These are phyloP conservation scores for Tyto alba DNA, from an alignment of 2,113 vertebrate genomes.

Conservation along the genomic window DNA sequence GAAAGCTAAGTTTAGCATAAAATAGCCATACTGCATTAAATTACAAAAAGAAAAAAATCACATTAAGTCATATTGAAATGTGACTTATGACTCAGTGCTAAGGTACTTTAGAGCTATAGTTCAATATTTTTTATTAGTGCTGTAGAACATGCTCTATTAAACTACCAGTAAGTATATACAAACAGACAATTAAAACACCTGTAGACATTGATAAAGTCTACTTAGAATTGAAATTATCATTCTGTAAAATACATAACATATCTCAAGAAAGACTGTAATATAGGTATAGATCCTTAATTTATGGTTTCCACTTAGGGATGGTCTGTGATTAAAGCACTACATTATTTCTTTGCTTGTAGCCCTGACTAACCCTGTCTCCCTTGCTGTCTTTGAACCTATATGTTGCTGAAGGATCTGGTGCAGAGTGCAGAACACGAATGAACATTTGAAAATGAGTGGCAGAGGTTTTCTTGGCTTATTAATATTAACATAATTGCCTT, in stretches of 20 bases:
- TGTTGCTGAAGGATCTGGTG: not conserved
- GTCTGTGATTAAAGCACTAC: not conserved
- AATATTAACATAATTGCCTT: not conserved
- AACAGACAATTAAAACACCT: not conserved
- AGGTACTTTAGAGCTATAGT: not conserved
- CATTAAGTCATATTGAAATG: not conserved
- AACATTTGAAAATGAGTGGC: not conserved
- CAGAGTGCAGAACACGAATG: not conserved
- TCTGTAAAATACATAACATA: not conserved
- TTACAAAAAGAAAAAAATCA: not conserved
- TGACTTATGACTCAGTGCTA: not conserved
- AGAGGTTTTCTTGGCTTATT: not conserved
- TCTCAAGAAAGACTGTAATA: not conserved
- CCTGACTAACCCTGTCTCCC: not conserved
- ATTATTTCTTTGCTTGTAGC: not conserved
- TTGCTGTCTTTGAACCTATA: not conserved
- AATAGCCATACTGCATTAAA: conserved; percentile 5
- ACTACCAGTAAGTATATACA: not conserved
- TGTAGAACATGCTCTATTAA: not conserved
- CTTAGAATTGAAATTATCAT: not conserved
- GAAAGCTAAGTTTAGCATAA: conserved; percentile 1
- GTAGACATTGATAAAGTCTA: not conserved
- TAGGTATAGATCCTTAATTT: not conserved
- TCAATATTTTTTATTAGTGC: not conserved
- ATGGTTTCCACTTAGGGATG: not conserved